Evolutionary conservation across 53 echinoderm and acorn worm genomes (phyloP).

Genomic region (Echinarachnius parma): DNA sequence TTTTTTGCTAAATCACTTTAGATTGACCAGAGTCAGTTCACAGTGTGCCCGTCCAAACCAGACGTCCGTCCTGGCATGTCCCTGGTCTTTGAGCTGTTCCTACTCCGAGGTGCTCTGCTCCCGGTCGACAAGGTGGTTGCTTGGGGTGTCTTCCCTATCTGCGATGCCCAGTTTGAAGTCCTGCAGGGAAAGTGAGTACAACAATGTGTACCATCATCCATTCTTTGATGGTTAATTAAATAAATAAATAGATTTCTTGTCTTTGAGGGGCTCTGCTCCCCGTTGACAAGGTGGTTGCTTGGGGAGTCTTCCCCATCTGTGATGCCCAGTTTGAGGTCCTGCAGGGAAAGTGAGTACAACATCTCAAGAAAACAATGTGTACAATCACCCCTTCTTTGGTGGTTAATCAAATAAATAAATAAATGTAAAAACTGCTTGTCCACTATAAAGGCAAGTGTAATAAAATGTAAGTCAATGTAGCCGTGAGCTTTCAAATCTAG

Average conservation of each 20-base stretch:
- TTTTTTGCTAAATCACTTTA: too few species aligned
- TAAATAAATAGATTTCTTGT: slow-evolving; percentile 79
- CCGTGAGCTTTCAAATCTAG: too few species aligned
- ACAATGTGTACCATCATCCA: too few species aligned
- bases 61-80: slow-evolving; percentile 92
- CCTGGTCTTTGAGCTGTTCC: slow-evolving; percentile 88
- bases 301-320: slow-evolving; percentile 97
- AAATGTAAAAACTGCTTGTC: too few species aligned
- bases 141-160: slow-evolving; percentile 98
- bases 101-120: slow-evolving; percentile 81
- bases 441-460: too few species aligned
- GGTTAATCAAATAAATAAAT: too few species aligned
- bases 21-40: slow-evolving; percentile 97
- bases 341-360: slow-evolving; percentile 97
- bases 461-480: too few species aligned
- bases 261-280: slow-evolving; percentile 86
- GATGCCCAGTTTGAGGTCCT: slow-evolving; percentile 94
- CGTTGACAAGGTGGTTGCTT: slow-evolving; percentile 93
- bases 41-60: slow-evolving; percentile 85
- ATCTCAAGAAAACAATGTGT: not conserved
- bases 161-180: slow-evolving; percentile 93
- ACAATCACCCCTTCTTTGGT: too few species aligned
- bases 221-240: slow-evolving; percentile 90
- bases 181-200: slow-evolving; percentile 91
- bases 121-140: slow-evolving; percentile 96